Evolutionary conservation across 2,888 invertebrate genomes (phyloP), one percentile per base, ranked within the genome.

Genomic region (Leucophenga montana): DNA sequence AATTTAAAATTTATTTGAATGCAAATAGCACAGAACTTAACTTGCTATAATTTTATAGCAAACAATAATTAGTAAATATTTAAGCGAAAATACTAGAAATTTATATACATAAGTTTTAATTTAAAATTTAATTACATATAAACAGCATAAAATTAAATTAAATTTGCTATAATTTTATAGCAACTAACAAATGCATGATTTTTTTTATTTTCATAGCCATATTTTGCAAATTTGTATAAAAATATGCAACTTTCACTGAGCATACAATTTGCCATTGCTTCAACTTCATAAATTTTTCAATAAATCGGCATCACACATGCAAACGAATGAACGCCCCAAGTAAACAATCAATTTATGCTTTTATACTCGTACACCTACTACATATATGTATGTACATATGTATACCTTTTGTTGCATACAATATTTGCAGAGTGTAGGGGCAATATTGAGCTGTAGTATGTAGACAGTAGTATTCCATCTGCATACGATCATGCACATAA

Each of bases 331-430:
- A 3, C 50, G 18, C n/a, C 50, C 56, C 56, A 56, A 56, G 56
- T 56, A 18, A 56, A 56, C 56, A 56, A 56, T 61, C 44, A 39
- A 39, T 39, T 61, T 61, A 6, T 61, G 59, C 39, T 27, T 61
- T n/a, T 33, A 9, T 6, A 39, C 18, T 61, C 31, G 14, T 16
- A n/a, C n/a, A n/a, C n/a, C n/a, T n/a, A n/a, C n/a, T n/a, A n/a
- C n/a, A n/a, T n/a, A n/a, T n/a, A n/a, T n/a, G n/a, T n/a, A n/a
- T n/a, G n/a, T n/a, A n/a, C n/a, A n/a, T n/a, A 0, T 61, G 9
- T 27, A 1, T 22, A 61, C 13, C 39, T 61, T 61, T 13, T 39
- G 18, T 39, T 22, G 44, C 61, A 61, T 61, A 39, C 11, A 54
- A 54, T 54, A 54, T 61, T 61, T 61, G 39, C 61, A 61, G 54